A percentile compares a stretch with the other conserved stretches of the same genome.
These are phyloP conservation scores for Prionailurus viverrinus DNA, from an alignment of 2,113 vertebrate genomes.

Conservation along the genomic window DNA sequence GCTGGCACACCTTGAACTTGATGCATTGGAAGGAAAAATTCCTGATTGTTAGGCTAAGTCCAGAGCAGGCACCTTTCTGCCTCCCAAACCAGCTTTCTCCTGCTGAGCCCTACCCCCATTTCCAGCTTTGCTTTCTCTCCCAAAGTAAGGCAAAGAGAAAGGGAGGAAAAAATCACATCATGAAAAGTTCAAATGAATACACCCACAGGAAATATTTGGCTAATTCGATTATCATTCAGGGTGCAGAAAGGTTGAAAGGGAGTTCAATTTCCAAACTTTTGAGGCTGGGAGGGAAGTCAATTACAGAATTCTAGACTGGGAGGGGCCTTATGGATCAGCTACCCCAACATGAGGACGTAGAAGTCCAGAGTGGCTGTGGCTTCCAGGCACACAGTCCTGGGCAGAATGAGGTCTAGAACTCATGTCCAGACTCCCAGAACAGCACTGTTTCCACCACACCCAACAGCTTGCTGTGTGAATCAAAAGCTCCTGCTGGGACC, in stretches of 20 bases:
- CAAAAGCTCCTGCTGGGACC: not conserved
- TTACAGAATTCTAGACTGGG: not conserved
- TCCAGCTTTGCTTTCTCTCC: conserved; percentile 33
- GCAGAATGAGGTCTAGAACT: not conserved
- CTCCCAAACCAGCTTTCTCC: conserved; percentile 41
- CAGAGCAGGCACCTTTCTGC: not conserved
- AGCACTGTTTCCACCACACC: not conserved
- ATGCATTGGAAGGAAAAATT: conserved; percentile 13
- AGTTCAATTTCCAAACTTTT: conserved; percentile 19
- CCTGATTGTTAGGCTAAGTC: not conserved
- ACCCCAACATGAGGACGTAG: not conserved
- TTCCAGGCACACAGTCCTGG: not conserved
- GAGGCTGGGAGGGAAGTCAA: not conserved
- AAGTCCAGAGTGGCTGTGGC: not conserved
- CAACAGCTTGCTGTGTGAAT: not conserved
- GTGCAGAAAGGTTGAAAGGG: conserved; percentile 50
- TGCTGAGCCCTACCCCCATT: conserved; percentile 18
- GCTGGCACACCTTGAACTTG: conserved; percentile 18
- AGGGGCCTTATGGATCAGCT: not conserved
- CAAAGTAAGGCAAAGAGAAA: conserved; percentile 14
- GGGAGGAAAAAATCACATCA: conserved; percentile 30
- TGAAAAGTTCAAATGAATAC: conserved; percentile 52
- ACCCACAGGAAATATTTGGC: conserved; percentile 66
- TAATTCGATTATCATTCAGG: conserved; percentile 65
- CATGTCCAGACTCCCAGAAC: not conserved